These are phyloP conservation scores for Turritopsis rubra DNA, from an alignment of 30 jellyfish, hydroid and myxozoan genomes.

Conservation along the genomic window DNA sequence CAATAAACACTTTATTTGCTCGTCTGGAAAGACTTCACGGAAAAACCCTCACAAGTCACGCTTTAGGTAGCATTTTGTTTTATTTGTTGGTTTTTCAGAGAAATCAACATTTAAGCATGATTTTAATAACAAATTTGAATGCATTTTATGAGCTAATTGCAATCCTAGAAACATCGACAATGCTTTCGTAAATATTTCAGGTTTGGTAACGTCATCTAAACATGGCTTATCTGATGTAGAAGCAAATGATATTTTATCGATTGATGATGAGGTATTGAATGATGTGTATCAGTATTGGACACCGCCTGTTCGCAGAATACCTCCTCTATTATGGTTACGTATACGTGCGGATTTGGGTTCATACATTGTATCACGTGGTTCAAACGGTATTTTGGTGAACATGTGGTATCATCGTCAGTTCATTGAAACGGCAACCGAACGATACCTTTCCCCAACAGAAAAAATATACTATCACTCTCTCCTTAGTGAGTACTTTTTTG, in stretches of 20 bases:
- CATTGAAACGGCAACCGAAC: slow-evolving; percentile 64
- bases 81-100: not conserved
- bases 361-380: slow-evolving; percentile 70
- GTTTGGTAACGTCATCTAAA: slow-evolving; percentile 66
- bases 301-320: slow-evolving; percentile 81
- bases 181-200: not conserved
- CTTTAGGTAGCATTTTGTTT: slow-evolving; percentile 6
- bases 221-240: slow-evolving; percentile 80
- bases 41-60: slow-evolving; percentile 52
- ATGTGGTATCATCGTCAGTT: slow-evolving; percentile 89
- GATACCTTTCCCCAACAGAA: slow-evolving; percentile 39
- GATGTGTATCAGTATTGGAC: slow-evolving; percentile 95
- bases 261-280: slow-evolving; percentile 77
- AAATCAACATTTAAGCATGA: too few relatives aligned
- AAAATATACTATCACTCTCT: slow-evolving; percentile 33
- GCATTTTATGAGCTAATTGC: too few relatives aligned
- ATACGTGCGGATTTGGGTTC: slow-evolving; percentile 67
- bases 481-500: slow-evolving; percentile 57
- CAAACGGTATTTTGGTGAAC: slow-evolving; percentile 58
- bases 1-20: slow-evolving; percentile 55
- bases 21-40: slow-evolving; percentile 81
- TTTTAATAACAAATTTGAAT: too few relatives aligned
- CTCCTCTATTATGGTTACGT: slow-evolving; percentile 84
- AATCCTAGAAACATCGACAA: not conserved
- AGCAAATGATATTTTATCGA: slow-evolving; percentile 63